Evolutionary conservation across 2,113 vertebrate genomes (phyloP).

Genomic region (Aviceda subcristata): DNA sequence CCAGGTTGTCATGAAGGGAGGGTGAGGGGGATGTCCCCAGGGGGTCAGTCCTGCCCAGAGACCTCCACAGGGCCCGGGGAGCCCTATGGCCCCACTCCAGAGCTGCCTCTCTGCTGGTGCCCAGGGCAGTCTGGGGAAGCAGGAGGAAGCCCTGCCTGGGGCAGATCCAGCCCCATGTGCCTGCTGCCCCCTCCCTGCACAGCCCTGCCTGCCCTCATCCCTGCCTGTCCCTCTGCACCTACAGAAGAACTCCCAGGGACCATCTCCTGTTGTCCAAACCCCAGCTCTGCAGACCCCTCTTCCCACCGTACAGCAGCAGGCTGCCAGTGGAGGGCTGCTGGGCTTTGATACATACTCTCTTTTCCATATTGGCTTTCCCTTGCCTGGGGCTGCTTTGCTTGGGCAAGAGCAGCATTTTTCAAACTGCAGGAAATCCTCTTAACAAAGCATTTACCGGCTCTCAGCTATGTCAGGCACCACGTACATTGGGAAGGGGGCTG

Average conservation of each 20-base stretch:
- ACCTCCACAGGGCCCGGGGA: rapidly evolving
- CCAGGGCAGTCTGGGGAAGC: neutral
- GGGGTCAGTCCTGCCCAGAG: neutral
- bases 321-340: neutral
- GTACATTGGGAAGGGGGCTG: neutral
- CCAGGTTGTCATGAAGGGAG: neutral
- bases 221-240: neutral
- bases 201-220: neutral
- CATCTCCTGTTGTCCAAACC: neutral
- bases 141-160: rapidly evolving
- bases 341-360: neutral
- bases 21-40: neutral
- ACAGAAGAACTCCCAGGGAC: neutral
- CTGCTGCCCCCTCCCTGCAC: neutral
- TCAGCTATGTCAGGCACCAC: neutral
- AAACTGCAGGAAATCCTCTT: neutral
- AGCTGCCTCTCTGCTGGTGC: neutral
- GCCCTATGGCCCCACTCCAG: neutral
- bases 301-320: neutral
- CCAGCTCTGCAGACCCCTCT: neutral
- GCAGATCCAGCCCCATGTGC: neutral
- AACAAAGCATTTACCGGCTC: neutral
- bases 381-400: neutral
- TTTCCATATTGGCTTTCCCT: neutral
- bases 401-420: neutral